These are phyloP conservation scores for Gonatopus flavifemur DNA, from an alignment of 1,140 invertebrate species.

Conservation along the genomic window DNA sequence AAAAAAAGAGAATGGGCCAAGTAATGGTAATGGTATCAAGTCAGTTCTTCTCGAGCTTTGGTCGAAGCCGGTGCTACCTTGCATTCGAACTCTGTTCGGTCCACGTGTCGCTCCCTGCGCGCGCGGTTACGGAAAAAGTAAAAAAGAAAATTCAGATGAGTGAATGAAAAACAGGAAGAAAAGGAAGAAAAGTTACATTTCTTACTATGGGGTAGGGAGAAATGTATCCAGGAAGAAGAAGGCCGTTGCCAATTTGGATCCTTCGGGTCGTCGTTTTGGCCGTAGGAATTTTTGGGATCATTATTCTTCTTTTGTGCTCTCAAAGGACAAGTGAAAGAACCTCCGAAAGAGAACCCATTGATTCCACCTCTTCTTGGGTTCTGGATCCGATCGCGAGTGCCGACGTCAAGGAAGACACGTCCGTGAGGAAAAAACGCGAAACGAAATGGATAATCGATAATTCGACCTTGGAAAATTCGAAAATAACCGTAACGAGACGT, in stretches of 20 bases:
- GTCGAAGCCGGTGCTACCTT: slow-evolving; percentile 44
- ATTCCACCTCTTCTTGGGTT: neutral
- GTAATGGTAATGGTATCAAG: slow-evolving; percentile 54
- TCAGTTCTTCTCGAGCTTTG: slow-evolving; percentile 53
- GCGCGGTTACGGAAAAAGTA: neutral
- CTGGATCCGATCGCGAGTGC: slow-evolving; percentile 3
- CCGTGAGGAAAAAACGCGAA: neutral
- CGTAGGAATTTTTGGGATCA: slow-evolving; percentile 32
- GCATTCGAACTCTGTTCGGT: slow-evolving; percentile 15
- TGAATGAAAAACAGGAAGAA: neutral
- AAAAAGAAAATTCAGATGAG: neutral
- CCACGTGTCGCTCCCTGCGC: slow-evolving; percentile 23
- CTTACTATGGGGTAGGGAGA: slow-evolving; percentile 50
- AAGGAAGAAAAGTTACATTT: slow-evolving; percentile 3
- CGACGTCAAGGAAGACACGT: neutral
- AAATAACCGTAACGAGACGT: too few species aligned
- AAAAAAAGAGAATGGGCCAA: slow-evolving; percentile 23
- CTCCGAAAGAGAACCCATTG: too few species aligned
- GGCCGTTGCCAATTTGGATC: slow-evolving; percentile 34
- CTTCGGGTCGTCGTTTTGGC: slow-evolving; percentile 40
- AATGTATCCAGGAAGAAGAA: slow-evolving; percentile 47
- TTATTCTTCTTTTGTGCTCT: slow-evolving; percentile 24
- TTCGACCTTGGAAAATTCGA: too few species aligned
- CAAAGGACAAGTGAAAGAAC: slow-evolving; percentile 20
- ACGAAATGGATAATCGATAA: neutral